Evolutionary conservation across 2,888 invertebrate genomes (phyloP).

Genomic region (Orthosia gothica): DNA sequence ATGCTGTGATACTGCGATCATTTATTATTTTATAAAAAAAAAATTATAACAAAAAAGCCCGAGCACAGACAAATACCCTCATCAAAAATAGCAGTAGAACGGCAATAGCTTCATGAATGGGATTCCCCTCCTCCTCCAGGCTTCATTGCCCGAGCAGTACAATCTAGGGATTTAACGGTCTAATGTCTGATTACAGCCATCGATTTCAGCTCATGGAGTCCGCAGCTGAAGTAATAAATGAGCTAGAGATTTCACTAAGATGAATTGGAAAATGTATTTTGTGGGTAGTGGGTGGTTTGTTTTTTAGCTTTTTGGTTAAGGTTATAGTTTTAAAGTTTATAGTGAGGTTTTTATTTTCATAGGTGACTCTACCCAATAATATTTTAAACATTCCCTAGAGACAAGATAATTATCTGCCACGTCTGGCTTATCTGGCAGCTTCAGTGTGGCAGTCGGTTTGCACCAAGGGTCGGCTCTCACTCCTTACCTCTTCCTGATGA

Average conservation of each 20-base stretch:
- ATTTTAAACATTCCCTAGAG: neutral
- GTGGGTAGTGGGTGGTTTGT: neutral
- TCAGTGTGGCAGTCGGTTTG: no score
- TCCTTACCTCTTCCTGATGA: no score
- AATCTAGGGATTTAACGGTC: constrained; percentile 55
- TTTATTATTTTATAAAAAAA: no score
- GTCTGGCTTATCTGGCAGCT: no score
- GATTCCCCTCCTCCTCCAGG: constrained; percentile 8
- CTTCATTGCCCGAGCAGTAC: constrained; percentile 33
- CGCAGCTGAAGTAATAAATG: constrained; percentile 47
- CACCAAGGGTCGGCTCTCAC: no score
- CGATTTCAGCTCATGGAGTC: constrained; percentile 58
- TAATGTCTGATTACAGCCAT: constrained; percentile 60
- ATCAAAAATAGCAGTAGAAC: constrained; percentile 1
- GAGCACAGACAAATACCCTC: neutral
- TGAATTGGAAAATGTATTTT: constrained; percentile 43
- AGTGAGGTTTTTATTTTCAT: no score
- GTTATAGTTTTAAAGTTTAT: neutral
- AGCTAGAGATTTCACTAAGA: constrained; percentile 36
- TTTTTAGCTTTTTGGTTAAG: neutral
- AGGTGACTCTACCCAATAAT: no score
- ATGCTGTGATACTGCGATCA: no score
- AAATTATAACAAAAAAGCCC: neutral
- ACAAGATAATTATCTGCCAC: neutral
- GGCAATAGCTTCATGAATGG: constrained; percentile 9